A percentile compares a stretch with the other conserved stretches of the same genome.
These are phyloP conservation scores for Didymodactylos carnosus DNA, from an alignment of 2,888 invertebrate genomes.

Conservation along the genomic window DNA sequence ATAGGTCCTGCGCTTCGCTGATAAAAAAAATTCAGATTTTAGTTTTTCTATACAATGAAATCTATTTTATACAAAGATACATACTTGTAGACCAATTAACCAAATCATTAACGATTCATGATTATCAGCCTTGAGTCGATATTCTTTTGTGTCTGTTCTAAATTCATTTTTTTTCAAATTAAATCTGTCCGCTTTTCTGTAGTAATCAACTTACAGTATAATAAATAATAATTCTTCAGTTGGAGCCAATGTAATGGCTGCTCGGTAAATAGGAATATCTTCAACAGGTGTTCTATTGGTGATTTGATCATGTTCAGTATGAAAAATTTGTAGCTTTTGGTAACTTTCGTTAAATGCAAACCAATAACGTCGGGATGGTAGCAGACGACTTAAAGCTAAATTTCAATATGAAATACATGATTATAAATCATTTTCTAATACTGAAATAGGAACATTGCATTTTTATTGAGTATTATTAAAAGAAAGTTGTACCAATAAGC, in stretches of 20 bases:
- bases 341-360: neutral
- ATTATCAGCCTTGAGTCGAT: slow-evolving; percentile 34
- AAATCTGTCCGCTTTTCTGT: too few relatives aligned
- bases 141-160: neutral
- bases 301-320: neutral
- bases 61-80: too few relatives aligned
- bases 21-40: too few relatives aligned
- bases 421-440: too few relatives aligned
- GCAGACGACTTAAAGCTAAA: neutral
- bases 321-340: neutral
- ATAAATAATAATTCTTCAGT: neutral
- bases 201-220: neutral
- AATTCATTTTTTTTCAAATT: neutral
- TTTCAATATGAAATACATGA: too few relatives aligned
- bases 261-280: neutral
- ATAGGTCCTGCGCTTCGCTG: too few relatives aligned
- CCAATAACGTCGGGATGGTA: neutral
- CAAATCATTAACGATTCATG: slow-evolving; percentile 39
- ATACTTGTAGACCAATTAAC: slow-evolving; percentile 37
- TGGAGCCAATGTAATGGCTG: neutral
- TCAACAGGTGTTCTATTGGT: neutral
- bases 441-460: too few relatives aligned
- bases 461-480: too few relatives aligned
- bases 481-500: too few relatives aligned
- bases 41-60: too few relatives aligned